phyloP scores from a whole-genome alignment of 1,140 invertebrate species.

The Euwallacea fornicatus region DNA sequence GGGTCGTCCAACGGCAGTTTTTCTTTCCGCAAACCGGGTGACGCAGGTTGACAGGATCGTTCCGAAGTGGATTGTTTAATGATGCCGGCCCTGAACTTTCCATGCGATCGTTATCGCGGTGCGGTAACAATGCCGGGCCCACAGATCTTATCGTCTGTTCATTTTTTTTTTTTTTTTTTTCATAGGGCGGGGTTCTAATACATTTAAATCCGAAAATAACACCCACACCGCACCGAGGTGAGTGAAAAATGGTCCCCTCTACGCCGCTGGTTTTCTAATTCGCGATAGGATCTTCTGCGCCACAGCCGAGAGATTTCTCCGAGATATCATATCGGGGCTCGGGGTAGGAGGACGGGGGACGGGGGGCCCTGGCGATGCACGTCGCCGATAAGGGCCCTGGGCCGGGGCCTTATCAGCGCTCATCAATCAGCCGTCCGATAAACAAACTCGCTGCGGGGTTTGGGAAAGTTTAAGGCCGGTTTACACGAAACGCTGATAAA shows the following conservation, averaged over 20 bases:
- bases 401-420: conserved; percentile 47
- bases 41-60: neutral
- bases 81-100: conserved; percentile 1
- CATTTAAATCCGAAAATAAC: neutral
- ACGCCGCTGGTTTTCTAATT: conserved; percentile 26
- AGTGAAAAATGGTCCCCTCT: no score
- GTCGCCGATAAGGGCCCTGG: conserved; percentile 46
- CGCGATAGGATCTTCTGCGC: conserved; percentile 30
- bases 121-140: conserved; percentile 1
- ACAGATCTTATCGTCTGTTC: neutral
- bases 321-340: conserved; percentile 28
- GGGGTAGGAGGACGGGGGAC: conserved; percentile 7
- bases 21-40: neutral
- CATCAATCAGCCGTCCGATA: conserved; percentile 43
- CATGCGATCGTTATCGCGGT: neutral
- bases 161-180: neutral
- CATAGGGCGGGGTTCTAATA: neutral
- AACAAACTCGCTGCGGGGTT: conserved; percentile 38
- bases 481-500: conserved; percentile 34
- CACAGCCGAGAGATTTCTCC: conserved; percentile 22
- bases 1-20: neutral
- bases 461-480: conserved; percentile 27
- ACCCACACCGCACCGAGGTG: neutral
- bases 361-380: conserved; percentile 22
- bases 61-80: neutral